Conservation (phyloP, 2,888 invertebrate species). For the Alviniconcha strummeri region DNA sequence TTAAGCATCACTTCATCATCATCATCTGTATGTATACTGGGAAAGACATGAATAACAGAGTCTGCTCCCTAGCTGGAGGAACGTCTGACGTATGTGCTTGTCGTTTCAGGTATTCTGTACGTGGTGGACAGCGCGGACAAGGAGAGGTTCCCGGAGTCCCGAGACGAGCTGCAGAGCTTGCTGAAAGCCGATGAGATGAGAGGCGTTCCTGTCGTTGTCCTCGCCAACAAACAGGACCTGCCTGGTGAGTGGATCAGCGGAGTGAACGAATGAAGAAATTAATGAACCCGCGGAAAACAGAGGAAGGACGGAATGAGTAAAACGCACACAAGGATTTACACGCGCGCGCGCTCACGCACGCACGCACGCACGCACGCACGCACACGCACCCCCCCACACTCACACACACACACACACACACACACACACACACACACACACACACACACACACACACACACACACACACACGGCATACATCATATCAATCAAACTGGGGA, state of each 20-base stretch:
- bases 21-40: too few species aligned
- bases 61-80: too few species aligned
- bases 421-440: neutral
- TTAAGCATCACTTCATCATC: too few species aligned
- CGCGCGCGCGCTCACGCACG: too few species aligned
- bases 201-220: slow-evolving; percentile 67
- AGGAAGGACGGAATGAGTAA: too few species aligned
- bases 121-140: slow-evolving; percentile 69
- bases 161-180: slow-evolving; percentile 63
- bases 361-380: neutral
- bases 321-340: too few species aligned
- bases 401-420: neutral
- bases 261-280: too few species aligned
- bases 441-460: neutral
- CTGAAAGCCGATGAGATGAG: slow-evolving; percentile 60
- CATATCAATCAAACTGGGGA: too few species aligned
- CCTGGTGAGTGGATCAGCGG: slow-evolving; percentile 47
- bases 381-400: neutral
- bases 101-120: slow-evolving; percentile 60
- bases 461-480: neutral
- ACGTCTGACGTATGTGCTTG: neutral
- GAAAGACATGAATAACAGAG: too few species aligned
- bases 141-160: slow-evolving; percentile 61
- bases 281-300: too few species aligned
- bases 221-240: slow-evolving; percentile 73